These are phyloP conservation scores for Netelia inedita DNA, from an alignment of 2,888 invertebrate species.

Conservation along the genomic window DNA sequence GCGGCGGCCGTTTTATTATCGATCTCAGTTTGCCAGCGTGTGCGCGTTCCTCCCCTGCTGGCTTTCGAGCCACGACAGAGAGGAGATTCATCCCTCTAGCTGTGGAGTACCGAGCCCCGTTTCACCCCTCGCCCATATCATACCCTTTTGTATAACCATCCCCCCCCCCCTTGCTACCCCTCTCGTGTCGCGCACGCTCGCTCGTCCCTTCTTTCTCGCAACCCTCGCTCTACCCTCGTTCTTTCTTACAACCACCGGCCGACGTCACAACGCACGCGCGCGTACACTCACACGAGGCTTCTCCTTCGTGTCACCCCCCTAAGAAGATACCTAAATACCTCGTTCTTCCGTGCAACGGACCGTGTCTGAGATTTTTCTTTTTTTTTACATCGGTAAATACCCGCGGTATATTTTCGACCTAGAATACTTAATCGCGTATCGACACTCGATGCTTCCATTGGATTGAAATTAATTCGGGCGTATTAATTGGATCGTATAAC, in stretches of 20 bases:
- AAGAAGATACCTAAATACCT: slow-evolving; percentile 10
- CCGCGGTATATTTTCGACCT: neutral
- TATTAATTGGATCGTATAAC: too few species aligned
- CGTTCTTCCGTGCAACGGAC: slow-evolving; percentile 8
- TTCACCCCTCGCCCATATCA: slow-evolving; percentile 4
- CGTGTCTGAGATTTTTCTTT: slow-evolving; percentile 6
- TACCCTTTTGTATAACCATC: slow-evolving; percentile 4
- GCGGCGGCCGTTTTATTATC: slow-evolving; percentile 81
- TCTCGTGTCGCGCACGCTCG: neutral
- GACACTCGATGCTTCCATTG: neutral
- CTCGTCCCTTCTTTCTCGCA: neutral
- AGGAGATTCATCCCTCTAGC: slow-evolving; percentile 1
- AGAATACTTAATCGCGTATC: neutral
- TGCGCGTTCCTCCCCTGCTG: slow-evolving; percentile 6
- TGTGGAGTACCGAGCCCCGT: neutral
- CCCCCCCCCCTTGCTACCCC: neutral
- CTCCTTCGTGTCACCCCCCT: neutral
- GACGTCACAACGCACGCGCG: slow-evolving; percentile 15
- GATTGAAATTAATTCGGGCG: neutral
- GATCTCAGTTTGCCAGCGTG: slow-evolving; percentile 76
- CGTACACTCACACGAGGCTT: neutral
- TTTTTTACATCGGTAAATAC: neutral
- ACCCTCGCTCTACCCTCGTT: slow-evolving; percentile 3
- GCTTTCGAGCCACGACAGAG: neutral
- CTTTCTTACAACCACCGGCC: slow-evolving; percentile 7